Evolutionary conservation across 2,113 vertebrate species (phyloP).

Genomic region (Electrona antarctica): DNA sequence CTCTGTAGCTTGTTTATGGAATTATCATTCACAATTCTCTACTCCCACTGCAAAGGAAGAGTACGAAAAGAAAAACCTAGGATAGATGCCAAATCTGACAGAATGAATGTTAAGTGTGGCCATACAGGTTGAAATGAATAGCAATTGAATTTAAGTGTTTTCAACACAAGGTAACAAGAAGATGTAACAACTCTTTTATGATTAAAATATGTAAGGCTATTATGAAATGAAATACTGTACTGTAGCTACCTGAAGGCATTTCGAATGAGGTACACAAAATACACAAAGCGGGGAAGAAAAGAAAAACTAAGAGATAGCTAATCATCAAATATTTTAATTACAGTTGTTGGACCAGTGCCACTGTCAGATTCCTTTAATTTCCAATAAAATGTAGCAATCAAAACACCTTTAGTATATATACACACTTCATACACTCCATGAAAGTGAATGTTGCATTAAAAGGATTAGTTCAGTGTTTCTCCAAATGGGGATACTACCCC

Average conservation of each 20-base stretch:
- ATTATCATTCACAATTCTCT: slow-evolving; percentile 16
- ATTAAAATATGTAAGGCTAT: slow-evolving; percentile 19
- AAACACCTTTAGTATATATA: not conserved
- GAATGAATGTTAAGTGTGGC: not conserved
- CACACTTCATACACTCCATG: not conserved
- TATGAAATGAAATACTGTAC: slow-evolving; percentile 7
- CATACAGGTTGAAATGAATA: not conserved
- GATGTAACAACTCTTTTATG: slow-evolving; percentile 15
- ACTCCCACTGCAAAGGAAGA: not conserved
- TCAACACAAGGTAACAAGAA: slow-evolving; percentile 21
- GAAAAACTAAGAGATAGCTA: not conserved
- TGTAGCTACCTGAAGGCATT: slow-evolving; percentile 11
- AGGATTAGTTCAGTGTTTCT: too few species aligned
- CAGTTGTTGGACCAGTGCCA: not conserved
- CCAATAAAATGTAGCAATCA: not conserved
- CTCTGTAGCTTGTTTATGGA: not conserved
- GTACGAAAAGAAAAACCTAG: slow-evolving; percentile 8
- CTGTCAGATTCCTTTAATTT: slow-evolving; percentile 15
- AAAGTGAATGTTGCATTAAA: slow-evolving; percentile 13
- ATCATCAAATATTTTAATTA: not conserved
- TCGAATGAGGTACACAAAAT: slow-evolving; percentile 13
- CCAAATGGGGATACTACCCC: too few species aligned
- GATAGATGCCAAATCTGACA: not conserved
- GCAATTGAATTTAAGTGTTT: slow-evolving; percentile 5
- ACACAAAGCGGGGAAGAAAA: too few species aligned